phyloP scores from a whole-genome alignment of 2,888 invertebrate species.

The Pheosia tremula region DNA sequence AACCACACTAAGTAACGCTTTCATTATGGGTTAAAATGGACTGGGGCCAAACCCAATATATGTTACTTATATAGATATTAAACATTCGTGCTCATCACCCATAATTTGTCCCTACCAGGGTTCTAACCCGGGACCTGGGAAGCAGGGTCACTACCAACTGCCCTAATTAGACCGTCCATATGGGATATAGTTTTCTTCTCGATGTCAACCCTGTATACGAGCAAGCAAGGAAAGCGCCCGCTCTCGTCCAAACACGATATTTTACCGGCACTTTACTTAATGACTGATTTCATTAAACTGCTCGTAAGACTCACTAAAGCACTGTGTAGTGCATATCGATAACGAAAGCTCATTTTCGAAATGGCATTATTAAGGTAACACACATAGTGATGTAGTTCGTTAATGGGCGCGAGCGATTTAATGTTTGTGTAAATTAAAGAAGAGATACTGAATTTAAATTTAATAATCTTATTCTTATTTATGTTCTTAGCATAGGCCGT shows the following conservation, averaged over 20 bases:
- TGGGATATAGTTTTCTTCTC: conserved; percentile 8
- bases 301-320: conserved; percentile 55
- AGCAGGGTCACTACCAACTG: too few species aligned
- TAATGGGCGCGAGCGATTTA: conserved; percentile 22
- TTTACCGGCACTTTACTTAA: conserved; percentile 72
- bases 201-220: conserved; percentile 38
- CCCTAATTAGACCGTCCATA: too few species aligned
- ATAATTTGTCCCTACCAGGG: too few species aligned
- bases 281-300: conserved; percentile 77
- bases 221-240: conserved; percentile 28
- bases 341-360: conserved; percentile 59
- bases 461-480: too few species aligned
- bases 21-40: background rate
- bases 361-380: conserved; percentile 54
- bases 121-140: too few species aligned
- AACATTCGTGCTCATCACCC: background rate
- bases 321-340: conserved; percentile 55
- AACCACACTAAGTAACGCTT: background rate
- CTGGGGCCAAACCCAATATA: too few species aligned
- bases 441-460: too few species aligned
- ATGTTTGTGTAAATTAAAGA: conserved; percentile 1
- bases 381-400: conserved; percentile 18
- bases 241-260: conserved; percentile 54
- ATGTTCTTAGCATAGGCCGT: too few species aligned
- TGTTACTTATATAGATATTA: too few species aligned